These are phyloP conservation scores for Odocoileus hemionus DNA, from an alignment of 2,113 vertebrate genomes.

Conservation along the genomic window DNA sequence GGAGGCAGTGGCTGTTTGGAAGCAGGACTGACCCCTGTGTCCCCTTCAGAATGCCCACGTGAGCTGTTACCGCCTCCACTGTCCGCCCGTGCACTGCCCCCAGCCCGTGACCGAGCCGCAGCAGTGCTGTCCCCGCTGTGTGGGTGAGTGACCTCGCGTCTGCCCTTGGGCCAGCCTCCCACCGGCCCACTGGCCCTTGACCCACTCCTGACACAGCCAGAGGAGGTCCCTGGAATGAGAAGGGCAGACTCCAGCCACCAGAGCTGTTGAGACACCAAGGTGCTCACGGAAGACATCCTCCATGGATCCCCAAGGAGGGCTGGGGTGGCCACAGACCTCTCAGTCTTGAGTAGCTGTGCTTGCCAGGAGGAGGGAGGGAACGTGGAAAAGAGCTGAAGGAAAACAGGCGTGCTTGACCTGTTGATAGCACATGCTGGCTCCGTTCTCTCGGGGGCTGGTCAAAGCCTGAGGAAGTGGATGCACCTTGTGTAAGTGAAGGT, in stretches of 20 bases:
- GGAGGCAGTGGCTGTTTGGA: not conserved
- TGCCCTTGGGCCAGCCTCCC: not conserved
- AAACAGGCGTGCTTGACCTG: not conserved
- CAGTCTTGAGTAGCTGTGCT: not conserved
- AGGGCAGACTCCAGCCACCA: not conserved
- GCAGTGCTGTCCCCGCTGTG: constrained; percentile 92
- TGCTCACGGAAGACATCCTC: not conserved
- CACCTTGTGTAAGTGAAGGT: not conserved
- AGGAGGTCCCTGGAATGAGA: not conserved
- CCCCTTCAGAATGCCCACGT: constrained; percentile 85
- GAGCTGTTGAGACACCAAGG: not conserved
- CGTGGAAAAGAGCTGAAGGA: not conserved
- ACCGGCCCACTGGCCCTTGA: not conserved
- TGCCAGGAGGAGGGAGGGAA: not conserved
- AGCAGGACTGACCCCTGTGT: not conserved
- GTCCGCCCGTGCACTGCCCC: constrained; percentile 86
- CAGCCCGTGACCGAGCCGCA: constrained; percentile 87
- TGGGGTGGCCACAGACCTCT: not conserved
- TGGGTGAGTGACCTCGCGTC: constrained; percentile 80
- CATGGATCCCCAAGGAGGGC: not conserved
- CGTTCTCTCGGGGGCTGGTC: not conserved
- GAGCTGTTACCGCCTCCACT: constrained; percentile 92
- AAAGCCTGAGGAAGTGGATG: not conserved
- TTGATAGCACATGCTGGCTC: not conserved
- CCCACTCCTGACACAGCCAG: not conserved